These are phyloP conservation scores for Hartigia nigra DNA, from an alignment of 2,888 invertebrate genomes.

Conservation along the genomic window DNA sequence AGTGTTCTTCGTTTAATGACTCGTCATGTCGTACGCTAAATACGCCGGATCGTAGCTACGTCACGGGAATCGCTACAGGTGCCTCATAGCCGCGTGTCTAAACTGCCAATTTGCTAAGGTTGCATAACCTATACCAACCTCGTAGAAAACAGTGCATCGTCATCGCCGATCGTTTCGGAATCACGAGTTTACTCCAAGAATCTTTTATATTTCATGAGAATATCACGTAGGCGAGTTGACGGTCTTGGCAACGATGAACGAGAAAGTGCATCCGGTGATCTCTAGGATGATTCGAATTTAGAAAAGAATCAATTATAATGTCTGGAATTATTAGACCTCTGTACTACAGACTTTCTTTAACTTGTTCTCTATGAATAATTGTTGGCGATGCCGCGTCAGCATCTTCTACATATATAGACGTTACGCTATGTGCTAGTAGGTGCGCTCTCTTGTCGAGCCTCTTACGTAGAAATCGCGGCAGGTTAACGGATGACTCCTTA, in stretches of 20 bases:
- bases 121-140: conserved; percentile 24
- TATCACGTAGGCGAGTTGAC: not conserved
- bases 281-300: not conserved
- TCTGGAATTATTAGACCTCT: not conserved
- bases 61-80: conserved; percentile 35
- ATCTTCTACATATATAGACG: not conserved
- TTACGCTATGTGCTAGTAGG: not conserved
- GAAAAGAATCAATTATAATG: not conserved
- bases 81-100: conserved; percentile 48
- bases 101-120: conserved; percentile 43
- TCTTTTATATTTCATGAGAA: not conserved
- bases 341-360: not conserved
- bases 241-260: not conserved
- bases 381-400: not conserved
- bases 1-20: conserved; percentile 57
- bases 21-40: conserved; percentile 54
- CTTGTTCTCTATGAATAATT: not conserved
- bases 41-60: conserved; percentile 47
- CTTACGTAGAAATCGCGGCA: not conserved
- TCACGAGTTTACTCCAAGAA: not conserved
- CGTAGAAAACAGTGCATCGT: not conserved
- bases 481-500: not conserved
- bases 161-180: not conserved
- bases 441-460: not conserved
- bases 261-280: not conserved